A percentile compares a stretch with the other conserved stretches of the same genome.
Conservation (phyloP, 2,113 vertebrate species). For the Caracal caracal region DNA sequence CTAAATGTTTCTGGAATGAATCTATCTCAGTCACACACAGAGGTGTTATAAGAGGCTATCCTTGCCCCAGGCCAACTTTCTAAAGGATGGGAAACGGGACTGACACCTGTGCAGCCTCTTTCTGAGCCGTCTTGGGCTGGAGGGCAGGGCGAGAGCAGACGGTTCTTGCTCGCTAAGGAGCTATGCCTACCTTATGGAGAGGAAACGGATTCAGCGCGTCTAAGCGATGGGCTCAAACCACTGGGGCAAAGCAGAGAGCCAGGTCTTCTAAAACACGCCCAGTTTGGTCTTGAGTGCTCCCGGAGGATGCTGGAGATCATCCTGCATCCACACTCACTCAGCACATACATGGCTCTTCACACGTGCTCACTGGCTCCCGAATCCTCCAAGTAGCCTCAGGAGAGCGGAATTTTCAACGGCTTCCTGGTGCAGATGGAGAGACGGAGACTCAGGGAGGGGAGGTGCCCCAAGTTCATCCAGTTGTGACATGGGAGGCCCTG, state of each 20-base stretch:
- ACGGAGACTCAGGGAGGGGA: neutral
- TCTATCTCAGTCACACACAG: neutral
- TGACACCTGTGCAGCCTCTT: neutral
- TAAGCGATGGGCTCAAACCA: neutral
- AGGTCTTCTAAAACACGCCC: neutral
- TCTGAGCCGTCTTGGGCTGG: neutral
- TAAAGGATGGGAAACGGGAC: too few relatives aligned
- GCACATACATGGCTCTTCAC: neutral
- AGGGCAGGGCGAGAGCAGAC: neutral
- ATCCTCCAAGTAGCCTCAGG: fast-evolving
- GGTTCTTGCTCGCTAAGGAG: neutral
- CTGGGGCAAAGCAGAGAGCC: neutral
- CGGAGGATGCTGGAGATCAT: neutral
- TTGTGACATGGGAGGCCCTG: fast-evolving
- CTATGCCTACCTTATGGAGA: neutral
- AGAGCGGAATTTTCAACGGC: fast-evolving
- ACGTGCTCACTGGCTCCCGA: too few relatives aligned
- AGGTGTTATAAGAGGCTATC: neutral
- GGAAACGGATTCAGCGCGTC: neutral
- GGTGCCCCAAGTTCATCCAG: neutral
- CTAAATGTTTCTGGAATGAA: neutral
- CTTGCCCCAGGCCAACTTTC: too few relatives aligned
- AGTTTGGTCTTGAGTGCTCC: neutral
- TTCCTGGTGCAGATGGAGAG: neutral
- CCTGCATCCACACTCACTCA: too few relatives aligned